Evolutionary conservation across 2,113 vertebrate species (phyloP).

Genomic region (Albula goreensis): DNA sequence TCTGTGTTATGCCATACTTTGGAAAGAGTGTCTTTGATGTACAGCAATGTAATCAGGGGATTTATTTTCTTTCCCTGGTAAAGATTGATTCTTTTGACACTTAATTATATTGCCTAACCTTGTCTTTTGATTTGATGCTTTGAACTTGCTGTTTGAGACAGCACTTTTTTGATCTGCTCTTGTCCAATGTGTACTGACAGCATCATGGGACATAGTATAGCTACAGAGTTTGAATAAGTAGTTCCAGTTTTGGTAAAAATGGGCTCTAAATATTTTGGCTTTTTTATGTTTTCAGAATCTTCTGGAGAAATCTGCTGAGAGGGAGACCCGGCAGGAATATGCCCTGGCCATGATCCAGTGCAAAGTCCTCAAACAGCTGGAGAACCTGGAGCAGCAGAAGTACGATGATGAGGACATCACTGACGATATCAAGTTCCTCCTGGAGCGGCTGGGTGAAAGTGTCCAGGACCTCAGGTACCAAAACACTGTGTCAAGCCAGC

Average conservation of each 20-base stretch:
- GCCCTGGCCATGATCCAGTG: constrained; percentile 98
- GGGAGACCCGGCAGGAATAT: constrained; percentile 94
- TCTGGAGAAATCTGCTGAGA: constrained; percentile 91
- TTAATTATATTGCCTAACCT: background rate
- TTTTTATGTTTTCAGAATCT: constrained; percentile 81
- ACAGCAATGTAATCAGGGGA: background rate
- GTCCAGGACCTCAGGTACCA: constrained; percentile 95
- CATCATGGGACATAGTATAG: background rate
- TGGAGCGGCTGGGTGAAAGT: constrained; percentile 95
- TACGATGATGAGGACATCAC: constrained; percentile 98
- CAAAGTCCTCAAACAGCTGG: constrained; percentile 96
- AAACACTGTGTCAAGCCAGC: background rate
- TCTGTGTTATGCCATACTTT: background rate
- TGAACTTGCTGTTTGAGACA: background rate
- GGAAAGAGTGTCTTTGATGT: background rate
- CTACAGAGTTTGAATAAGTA: background rate
- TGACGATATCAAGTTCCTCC: constrained; percentile 95
- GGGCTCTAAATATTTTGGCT: background rate
- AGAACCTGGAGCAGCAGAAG: constrained; percentile 97
- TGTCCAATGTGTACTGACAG: background rate
- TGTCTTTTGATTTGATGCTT: background rate
- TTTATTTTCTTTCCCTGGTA: background rate
- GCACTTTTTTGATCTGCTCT: background rate
- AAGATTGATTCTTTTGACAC: background rate
- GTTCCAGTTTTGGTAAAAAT: background rate